These are phyloP conservation scores for Sarcophaga subvicina DNA, from an alignment of 2,888 invertebrate genomes.

Conservation along the genomic window DNA sequence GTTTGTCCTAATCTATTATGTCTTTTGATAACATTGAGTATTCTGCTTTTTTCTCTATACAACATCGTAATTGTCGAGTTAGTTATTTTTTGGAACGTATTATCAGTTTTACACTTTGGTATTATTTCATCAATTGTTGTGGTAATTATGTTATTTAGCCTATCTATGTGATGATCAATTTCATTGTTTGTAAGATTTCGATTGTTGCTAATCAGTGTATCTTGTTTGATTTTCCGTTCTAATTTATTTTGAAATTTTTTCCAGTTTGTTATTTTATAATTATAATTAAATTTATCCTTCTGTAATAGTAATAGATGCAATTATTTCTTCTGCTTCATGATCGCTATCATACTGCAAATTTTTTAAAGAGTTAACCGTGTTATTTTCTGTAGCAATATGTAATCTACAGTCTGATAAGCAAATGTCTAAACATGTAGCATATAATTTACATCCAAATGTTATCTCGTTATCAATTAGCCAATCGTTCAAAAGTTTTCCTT, in stretches of 20 bases:
- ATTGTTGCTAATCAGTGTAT: neutral
- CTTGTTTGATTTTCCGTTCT: neutral
- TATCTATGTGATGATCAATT: conserved; percentile 4
- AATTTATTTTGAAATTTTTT: conserved; percentile 7
- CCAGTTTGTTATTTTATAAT: neutral
- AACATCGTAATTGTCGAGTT: neutral
- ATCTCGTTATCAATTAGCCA: no score
- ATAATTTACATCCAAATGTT: no score
- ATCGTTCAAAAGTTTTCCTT: no score
- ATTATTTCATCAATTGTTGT: neutral
- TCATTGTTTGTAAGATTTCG: neutral
- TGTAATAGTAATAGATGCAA: neutral
- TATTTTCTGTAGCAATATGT: neutral
- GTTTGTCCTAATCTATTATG: conserved; percentile 4
- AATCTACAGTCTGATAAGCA: conserved; percentile 3
- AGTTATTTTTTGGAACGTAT: neutral
- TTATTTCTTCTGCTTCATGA: conserved; percentile 8
- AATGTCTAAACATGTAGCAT: neutral
- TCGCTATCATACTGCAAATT: conserved; percentile 23
- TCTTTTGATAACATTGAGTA: neutral
- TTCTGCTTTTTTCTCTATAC: neutral
- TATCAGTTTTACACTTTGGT: neutral
- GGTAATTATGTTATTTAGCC: neutral
- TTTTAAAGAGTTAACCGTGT: neutral
- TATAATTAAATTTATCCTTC: neutral